These are phyloP conservation scores for Hafferia zeledoni DNA, from an alignment of 2,797 vertebrate species.

Conservation along the genomic window DNA sequence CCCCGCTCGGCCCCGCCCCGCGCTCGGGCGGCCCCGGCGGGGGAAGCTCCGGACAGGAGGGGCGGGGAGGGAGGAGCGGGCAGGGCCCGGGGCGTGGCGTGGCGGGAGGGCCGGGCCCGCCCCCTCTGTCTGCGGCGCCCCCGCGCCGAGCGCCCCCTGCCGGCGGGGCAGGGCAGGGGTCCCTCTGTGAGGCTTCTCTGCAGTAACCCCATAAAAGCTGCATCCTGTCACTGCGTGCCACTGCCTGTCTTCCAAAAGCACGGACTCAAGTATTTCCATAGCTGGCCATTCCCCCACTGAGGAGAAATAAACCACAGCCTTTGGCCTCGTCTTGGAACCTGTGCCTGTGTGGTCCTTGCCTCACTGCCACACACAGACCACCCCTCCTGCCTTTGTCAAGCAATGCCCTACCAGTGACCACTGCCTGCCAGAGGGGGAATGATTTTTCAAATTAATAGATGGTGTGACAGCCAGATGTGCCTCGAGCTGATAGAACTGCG, in stretches of 20 bases:
- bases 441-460: background rate
- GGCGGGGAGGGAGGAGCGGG: background rate
- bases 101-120: too few species aligned
- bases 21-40: too few species aligned
- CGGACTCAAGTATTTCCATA: too few species aligned
- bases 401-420: accelerated
- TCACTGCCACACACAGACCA: accelerated
- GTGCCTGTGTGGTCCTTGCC: accelerated
- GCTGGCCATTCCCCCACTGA: accelerated
- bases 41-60: too few species aligned
- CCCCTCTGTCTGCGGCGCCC: background rate
- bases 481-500: background rate
- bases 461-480: background rate
- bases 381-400: accelerated
- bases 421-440: background rate
- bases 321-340: accelerated
- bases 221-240: accelerated
- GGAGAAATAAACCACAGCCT: accelerated
- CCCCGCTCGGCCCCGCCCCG: too few species aligned
- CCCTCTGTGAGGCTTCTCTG: accelerated
- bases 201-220: accelerated
- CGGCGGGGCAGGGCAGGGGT: background rate
- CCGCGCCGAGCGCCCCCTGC: background rate
- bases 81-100: too few species aligned
- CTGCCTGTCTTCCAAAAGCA: accelerated